A percentile compares a stretch with the other conserved stretches of the same genome.
Evolutionary conservation across 2,113 vertebrate genomes (phyloP).

Genomic region (Ophthalmolycus amberensis): DNA sequence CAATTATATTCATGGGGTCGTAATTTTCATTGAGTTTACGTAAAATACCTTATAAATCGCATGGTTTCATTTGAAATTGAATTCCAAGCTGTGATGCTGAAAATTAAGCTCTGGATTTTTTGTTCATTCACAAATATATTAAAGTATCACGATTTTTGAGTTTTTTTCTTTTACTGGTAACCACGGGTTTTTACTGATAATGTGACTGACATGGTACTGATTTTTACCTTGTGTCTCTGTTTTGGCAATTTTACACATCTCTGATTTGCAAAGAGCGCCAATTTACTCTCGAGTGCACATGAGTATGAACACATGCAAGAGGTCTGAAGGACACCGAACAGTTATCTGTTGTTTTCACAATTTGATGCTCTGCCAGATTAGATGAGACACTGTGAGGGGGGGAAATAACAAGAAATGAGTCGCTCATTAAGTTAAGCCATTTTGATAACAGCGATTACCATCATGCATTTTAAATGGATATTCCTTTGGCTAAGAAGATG

Average conservation of each 20-base stretch:
- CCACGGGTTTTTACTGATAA: not conserved
- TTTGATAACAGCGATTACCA: not conserved
- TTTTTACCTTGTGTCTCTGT: constrained; percentile 26
- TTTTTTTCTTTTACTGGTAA: not conserved
- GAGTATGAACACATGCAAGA: constrained; percentile 9
- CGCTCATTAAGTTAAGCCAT: not conserved
- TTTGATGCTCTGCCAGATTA: constrained; percentile 5
- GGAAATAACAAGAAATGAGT: not conserved
- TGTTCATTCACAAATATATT: not conserved
- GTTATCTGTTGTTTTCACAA: constrained; percentile 9
- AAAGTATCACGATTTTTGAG: not conserved
- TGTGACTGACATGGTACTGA: not conserved
- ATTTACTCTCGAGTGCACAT: constrained; percentile 1
- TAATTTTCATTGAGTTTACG: constrained; percentile 7
- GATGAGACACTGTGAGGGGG: not conserved
- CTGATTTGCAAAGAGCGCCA: constrained; percentile 26
- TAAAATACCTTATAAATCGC: not conserved
- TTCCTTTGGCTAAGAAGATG: not conserved
- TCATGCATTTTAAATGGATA: not conserved
- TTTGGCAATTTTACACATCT: constrained; percentile 37
- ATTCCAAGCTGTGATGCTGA: not conserved
- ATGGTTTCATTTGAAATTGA: constrained; percentile 18
- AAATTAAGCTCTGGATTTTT: not conserved
- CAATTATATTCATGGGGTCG: not conserved
- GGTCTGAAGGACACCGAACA: not conserved